These are phyloP conservation scores for Xestia sexstrigata DNA, from an alignment of 2,888 invertebrate species.

Conservation along the genomic window DNA sequence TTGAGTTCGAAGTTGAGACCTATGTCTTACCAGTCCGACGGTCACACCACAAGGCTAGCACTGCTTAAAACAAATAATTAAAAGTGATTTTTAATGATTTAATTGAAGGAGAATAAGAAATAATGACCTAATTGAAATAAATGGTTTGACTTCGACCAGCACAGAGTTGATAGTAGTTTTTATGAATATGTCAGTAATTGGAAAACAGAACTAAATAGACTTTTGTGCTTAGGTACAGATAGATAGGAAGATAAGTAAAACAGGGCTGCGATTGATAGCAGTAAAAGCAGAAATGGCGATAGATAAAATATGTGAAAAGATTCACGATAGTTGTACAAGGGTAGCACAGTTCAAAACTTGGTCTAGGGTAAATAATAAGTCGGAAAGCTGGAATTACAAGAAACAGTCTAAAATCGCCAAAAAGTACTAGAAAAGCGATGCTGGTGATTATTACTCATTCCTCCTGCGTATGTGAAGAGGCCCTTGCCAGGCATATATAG, in stretches of 20 bases:
- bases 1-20: too few relatives aligned
- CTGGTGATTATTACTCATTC: not conserved
- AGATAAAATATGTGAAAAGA: not conserved
- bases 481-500: not conserved
- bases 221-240: slow-evolving; percentile 12
- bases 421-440: not conserved
- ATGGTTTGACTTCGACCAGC: too few relatives aligned
- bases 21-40: too few relatives aligned
- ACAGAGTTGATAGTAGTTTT: too few relatives aligned
- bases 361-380: not conserved
- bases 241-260: slow-evolving; percentile 4
- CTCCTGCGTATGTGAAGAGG: not conserved
- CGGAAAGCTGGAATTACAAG: not conserved
- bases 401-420: not conserved
- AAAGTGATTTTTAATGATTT: too few relatives aligned
- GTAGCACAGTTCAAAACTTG: slow-evolving; percentile 15
- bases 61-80: too few relatives aligned
- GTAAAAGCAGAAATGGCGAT: slow-evolving; percentile 3
- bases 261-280: slow-evolving; percentile 16
- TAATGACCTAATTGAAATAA: too few relatives aligned
- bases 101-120: too few relatives aligned
- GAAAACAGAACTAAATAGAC: not conserved
- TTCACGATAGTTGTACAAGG: slow-evolving; percentile 24
- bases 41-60: too few relatives aligned
- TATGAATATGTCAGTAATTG: not conserved